Evolutionary conservation across 2,797 vertebrate genomes (phyloP).

Genomic region (Corythornis leucogaster): DNA sequence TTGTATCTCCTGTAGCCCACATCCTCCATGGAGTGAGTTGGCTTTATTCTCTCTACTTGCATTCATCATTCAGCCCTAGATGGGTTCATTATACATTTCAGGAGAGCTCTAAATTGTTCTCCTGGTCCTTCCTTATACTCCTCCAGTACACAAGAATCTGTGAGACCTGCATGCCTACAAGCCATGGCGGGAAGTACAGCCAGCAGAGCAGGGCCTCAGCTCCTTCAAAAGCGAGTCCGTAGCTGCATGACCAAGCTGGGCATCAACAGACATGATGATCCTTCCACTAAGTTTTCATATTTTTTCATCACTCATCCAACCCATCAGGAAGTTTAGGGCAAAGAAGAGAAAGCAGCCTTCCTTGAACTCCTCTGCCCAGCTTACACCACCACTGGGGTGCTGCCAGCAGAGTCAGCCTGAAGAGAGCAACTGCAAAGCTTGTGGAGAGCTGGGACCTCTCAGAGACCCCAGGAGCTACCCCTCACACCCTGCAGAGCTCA

Average conservation of each 20-base stretch:
- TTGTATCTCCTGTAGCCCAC: fast-evolving
- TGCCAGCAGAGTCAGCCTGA: fast-evolving
- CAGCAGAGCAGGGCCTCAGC: not conserved
- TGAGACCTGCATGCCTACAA: not conserved
- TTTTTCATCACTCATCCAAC: fast-evolving
- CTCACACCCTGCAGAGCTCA: not conserved
- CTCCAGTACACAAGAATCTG: fast-evolving
- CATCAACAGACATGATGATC: not conserved
- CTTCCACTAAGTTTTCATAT: not conserved
- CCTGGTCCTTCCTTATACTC: not conserved
- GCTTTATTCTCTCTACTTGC: fast-evolving
- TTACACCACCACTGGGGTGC: fast-evolving
- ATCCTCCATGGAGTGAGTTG: fast-evolving
- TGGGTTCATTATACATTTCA: not conserved
- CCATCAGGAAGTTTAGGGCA: fast-evolving
- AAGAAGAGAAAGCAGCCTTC: not conserved
- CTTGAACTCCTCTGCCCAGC: fast-evolving
- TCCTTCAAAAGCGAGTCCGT: fast-evolving
- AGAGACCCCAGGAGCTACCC: fast-evolving
- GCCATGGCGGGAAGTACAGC: not conserved
- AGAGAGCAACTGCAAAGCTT: not conserved
- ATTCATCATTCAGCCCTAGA: not conserved
- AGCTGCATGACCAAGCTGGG: not conserved
- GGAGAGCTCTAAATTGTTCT: not conserved
- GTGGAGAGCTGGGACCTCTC: fast-evolving